Conservation (phyloP, 2,113 vertebrate genomes). For the Pantherophis guttatus region DNA sequence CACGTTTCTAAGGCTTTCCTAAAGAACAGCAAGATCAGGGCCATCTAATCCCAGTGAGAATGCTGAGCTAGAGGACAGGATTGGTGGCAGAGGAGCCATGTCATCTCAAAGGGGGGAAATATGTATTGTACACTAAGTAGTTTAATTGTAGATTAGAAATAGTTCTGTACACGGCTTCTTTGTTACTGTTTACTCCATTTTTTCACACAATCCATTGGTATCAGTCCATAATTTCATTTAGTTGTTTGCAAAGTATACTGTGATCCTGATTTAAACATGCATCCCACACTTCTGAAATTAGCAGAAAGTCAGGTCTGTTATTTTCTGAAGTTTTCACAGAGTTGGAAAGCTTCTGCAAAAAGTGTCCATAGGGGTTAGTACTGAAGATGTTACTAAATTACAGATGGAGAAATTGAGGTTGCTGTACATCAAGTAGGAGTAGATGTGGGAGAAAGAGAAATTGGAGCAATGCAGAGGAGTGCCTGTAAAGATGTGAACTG, state of each 20-base stretch:
- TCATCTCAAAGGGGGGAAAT: neutral
- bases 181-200: neutral
- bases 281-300: neutral
- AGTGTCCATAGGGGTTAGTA: neutral
- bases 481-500: slow-evolving; percentile 3
- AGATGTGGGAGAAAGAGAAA: neutral
- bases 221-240: neutral
- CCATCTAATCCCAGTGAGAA: neutral
- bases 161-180: neutral
- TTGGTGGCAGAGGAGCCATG: too few species aligned
- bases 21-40: neutral
- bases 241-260: too few species aligned
- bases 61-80: neutral
- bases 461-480: neutral
- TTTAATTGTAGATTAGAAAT: neutral
- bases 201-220: neutral
- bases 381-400: neutral
- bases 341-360: neutral
- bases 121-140: neutral
- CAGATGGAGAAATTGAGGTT: neutral
- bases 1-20: neutral
- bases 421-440: neutral
- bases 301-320: neutral
- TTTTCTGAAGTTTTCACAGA: neutral
- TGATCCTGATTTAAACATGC: neutral